Conservation (phyloP, 1,140 invertebrate genomes). For the Physella acuta region DNA sequence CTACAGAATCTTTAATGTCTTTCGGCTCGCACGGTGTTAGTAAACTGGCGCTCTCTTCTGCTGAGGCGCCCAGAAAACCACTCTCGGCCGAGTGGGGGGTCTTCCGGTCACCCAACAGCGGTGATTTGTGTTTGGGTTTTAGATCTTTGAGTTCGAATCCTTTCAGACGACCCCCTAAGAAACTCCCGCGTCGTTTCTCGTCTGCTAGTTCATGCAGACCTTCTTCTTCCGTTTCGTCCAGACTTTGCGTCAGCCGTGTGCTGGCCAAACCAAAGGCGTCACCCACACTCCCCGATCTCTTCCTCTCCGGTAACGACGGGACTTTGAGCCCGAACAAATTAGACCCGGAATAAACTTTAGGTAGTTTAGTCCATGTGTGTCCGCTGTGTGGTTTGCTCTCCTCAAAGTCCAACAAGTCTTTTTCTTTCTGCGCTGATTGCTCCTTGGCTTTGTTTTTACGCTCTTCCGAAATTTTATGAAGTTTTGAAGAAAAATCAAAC, state of each 20-base stretch:
- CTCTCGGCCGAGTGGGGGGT: conserved; percentile 27
- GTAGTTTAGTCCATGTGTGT: conserved; percentile 41
- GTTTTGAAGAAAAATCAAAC: conserved; percentile 49
- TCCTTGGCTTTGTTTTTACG: conserved; percentile 45
- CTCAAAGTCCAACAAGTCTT: conserved; percentile 30
- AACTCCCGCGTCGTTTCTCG: conserved; percentile 37
- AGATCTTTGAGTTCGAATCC: conserved; percentile 33
- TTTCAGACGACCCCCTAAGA: conserved; percentile 35
- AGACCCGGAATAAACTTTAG: conserved; percentile 50
- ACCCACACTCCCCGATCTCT: conserved; percentile 53
- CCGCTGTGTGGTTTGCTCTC: conserved; percentile 33
- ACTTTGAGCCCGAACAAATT: conserved; percentile 52
- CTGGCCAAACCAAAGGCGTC: conserved; percentile 30
- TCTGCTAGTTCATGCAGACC: conserved; percentile 14
- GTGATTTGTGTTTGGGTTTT: conserved; percentile 26
- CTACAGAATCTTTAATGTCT: background rate
- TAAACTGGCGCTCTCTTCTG: conserved; percentile 22
- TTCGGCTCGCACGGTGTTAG: conserved; percentile 20
- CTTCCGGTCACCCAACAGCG: conserved; percentile 18
- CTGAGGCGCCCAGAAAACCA: conserved; percentile 7
- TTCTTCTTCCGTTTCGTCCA: conserved; percentile 29
- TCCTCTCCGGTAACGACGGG: conserved; percentile 43
- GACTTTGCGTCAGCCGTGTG: conserved; percentile 21
- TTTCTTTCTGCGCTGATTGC: conserved; percentile 35
- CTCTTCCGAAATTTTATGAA: conserved; percentile 54